phyloP scores from a whole-genome alignment of 2,797 vertebrate genomes.

The Myotis planiceps region DNA sequence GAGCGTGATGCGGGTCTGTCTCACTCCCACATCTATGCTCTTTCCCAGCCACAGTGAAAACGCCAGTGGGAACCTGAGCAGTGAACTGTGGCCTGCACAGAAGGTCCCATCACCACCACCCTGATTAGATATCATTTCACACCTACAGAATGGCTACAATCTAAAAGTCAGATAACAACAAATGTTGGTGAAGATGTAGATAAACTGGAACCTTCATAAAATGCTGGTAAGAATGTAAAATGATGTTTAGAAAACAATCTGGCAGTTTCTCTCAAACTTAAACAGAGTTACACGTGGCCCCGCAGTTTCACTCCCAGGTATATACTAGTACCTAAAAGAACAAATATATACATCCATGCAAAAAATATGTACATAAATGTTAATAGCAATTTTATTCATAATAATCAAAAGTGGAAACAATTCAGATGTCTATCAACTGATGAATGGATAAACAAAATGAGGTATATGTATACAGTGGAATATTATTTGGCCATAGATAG shows the following conservation, averaged over 20 bases:
- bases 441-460: neutral
- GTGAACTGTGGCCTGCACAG: fast-evolving
- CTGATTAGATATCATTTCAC: neutral
- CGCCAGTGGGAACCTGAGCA: neutral
- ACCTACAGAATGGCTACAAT: neutral
- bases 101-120: neutral
- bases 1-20: neutral
- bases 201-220: neutral
- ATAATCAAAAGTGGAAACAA: neutral
- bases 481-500: neutral
- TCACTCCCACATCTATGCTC: neutral
- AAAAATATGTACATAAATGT: neutral
- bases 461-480: neutral
- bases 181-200: neutral
- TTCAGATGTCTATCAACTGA: neutral
- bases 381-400: neutral
- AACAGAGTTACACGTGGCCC: neutral
- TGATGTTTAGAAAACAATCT: neutral
- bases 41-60: neutral
- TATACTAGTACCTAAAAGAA: neutral
- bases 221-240: neutral
- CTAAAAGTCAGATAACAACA: neutral
- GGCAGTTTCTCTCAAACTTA: neutral
- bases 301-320: neutral
- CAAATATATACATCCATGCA: neutral